Evolutionary conservation across 2,113 vertebrate species (phyloP), one percentile per base, ranked within the genome.

Genomic region (Podarcis cretensis): DNA sequence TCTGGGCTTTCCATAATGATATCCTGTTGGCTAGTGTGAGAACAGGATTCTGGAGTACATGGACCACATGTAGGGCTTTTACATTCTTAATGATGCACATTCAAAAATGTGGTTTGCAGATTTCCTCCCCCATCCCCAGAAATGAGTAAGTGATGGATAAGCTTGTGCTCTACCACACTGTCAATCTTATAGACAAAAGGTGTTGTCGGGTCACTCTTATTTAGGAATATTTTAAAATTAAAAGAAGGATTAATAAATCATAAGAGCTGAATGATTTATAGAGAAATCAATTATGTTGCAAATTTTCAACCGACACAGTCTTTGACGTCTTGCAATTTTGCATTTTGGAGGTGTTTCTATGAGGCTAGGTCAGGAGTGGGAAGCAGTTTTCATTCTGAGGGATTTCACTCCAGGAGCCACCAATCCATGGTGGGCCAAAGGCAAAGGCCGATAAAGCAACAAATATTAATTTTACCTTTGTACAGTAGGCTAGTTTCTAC

Each of bases 201-300:
- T 95, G 84, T 96, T 96, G 95, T 95, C 96, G 95, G 93, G 91
- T 78, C 69, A 66, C 82, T 83, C 95, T 96, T 96, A 96, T 96
- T 97, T 95, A 96, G 93, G 96, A 95, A 93, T 95, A 9, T 95
- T 95, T 95, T 97, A 96, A 97, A 96, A 97, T 97, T 96, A 97
- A 96, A 95, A 93, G 95, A 95, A 95, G 92, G 94, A 97, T 97
- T 96, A 97, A 97, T 97, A 97, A 97, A 95, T 97, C 96, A 97
- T 96, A 96, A 97, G 95, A 91, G 57, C 91, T 94, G 95, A 95
- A 96, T 96, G 94, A 93, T 96, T 96, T 96, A 96, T 95, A 96
- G 96, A 96, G 93, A 96, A 97, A 97, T 97, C 96, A 96, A 96
- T 97, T 96, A 95, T 92, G 92, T 92, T 93, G 95, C 96, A 96